Conservation (phyloP, 2,113 vertebrate species). For the Echinops telfairi region DNA sequence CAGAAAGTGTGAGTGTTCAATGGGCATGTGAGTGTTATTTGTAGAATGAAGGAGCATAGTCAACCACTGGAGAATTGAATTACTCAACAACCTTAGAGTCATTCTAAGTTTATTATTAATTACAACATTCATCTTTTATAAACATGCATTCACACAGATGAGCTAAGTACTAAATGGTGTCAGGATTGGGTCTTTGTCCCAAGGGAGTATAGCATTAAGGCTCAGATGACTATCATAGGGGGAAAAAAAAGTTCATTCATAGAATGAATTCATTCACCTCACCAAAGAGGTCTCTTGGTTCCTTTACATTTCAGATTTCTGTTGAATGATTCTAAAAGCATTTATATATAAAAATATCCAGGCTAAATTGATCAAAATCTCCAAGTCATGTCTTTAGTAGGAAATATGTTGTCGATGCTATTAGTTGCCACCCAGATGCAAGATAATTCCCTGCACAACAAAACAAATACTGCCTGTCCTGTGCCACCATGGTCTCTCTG, state of each 20-base stretch:
- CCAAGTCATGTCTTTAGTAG: neutral
- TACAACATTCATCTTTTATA: neutral
- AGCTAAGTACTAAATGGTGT: neutral
- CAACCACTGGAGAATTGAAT: conserved; percentile 4
- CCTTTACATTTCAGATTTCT: conserved; percentile 9
- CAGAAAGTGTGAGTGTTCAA: neutral
- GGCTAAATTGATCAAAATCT: neutral
- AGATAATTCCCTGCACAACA: neutral
- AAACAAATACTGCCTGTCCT: neutral
- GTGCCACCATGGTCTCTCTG: too few species aligned
- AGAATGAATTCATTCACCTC: neutral
- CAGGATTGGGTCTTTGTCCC: neutral
- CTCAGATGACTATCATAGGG: neutral
- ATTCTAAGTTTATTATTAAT: conserved; percentile 38
- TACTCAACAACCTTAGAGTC: neutral
- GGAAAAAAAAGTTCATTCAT: neutral
- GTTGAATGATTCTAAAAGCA: neutral
- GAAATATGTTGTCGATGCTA: neutral
- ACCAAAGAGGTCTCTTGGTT: neutral
- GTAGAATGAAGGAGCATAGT: neutral
- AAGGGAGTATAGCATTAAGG: neutral
- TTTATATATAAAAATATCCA: neutral
- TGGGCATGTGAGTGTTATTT: neutral
- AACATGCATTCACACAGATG: neutral
- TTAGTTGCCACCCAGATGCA: neutral